Evolutionary conservation across 2,113 vertebrate species (phyloP).

Genomic region (Reinhardtius hippoglossoides): DNA sequence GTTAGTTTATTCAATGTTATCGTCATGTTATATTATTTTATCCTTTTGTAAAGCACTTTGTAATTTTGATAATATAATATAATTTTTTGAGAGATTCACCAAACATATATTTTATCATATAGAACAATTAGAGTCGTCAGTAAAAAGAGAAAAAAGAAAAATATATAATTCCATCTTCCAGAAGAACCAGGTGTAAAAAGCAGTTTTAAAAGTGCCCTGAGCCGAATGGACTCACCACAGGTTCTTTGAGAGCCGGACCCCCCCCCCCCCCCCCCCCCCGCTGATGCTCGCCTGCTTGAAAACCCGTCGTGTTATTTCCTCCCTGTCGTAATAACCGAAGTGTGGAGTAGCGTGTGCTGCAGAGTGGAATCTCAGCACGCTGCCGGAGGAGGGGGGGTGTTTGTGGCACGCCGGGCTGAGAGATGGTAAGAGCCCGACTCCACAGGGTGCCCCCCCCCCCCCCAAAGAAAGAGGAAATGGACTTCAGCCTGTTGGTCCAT

Average conservation of each 20-base stretch:
- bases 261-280: neutral
- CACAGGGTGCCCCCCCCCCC: neutral
- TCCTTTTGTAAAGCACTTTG: too few species aligned
- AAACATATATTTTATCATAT: too few species aligned
- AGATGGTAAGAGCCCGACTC: conserved; percentile 6
- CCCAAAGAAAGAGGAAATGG: conserved; percentile 21
- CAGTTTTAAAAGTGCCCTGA: neutral
- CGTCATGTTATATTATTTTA: too few species aligned
- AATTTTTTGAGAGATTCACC: too few species aligned
- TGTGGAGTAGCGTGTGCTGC: neutral
- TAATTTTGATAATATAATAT: too few species aligned
- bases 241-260: neutral
- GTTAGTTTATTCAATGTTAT: too few species aligned
- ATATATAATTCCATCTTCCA: neutral
- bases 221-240: neutral
- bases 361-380: neutral
- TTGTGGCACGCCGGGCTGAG: conserved; percentile 32
- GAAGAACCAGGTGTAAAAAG: neutral
- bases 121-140: too few species aligned
- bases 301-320: too few species aligned
- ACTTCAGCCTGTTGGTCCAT: conserved; percentile 15
- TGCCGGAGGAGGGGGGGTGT: neutral
- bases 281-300: too few species aligned
- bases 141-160: too few species aligned
- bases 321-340: neutral